Evolutionary conservation across 2,888 invertebrate species (phyloP).

Genomic region (Slavum lentiscoides): DNA sequence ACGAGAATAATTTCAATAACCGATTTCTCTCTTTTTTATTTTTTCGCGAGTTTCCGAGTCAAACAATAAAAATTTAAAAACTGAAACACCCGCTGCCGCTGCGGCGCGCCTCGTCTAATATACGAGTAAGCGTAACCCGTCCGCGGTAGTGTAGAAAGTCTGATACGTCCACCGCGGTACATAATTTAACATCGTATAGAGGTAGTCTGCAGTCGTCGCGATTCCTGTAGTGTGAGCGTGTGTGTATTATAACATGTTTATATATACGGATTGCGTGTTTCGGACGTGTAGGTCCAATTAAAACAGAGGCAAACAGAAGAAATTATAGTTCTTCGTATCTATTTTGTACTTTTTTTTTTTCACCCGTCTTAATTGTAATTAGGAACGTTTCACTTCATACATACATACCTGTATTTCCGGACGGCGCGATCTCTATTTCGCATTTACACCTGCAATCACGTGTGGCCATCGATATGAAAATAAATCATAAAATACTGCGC

Average conservation of each 20-base stretch:
- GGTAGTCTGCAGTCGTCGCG: neutral
- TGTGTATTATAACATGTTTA: neutral
- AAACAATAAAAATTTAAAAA: too few species aligned
- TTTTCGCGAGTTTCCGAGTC: too few species aligned
- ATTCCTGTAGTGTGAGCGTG: neutral
- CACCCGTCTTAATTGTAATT: neutral
- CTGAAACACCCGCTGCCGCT: too few species aligned
- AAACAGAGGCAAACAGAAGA: neutral
- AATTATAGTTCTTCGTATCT: conserved; percentile 29
- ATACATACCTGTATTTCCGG: conserved; percentile 25
- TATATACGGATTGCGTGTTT: neutral
- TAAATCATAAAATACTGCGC: conserved; percentile 24
- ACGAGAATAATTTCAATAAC: too few species aligned
- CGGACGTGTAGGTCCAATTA: conserved; percentile 31
- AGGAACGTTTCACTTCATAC: conserved; percentile 10
- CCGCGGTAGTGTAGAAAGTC: too few species aligned
- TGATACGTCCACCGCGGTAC: too few species aligned
- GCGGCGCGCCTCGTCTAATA: too few species aligned
- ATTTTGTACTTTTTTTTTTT: neutral
- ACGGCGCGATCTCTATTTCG: neutral
- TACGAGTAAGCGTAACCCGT: too few species aligned
- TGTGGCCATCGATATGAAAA: neutral
- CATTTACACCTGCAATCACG: neutral
- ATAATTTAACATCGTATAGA: neutral
- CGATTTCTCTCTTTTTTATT: too few species aligned